Percentiles rank a stretch among this genome's conserved stretches.
Conservation (phyloP, 2,113 vertebrate genomes). For the Oostethus manadensis region DNA sequence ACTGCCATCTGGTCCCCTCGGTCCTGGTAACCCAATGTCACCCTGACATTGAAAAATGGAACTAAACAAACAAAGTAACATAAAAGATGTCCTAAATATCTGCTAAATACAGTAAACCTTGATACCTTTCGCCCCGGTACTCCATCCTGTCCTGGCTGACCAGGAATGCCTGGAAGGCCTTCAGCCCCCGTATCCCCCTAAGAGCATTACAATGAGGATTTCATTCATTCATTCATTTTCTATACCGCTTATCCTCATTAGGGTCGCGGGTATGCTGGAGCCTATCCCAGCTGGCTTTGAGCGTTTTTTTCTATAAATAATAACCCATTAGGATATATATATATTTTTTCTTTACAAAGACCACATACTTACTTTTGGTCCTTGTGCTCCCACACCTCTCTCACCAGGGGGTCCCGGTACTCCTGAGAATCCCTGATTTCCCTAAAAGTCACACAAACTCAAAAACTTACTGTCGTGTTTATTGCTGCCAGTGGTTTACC, state of each 20-base stretch:
- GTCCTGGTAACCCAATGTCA: slow-evolving; percentile 60
- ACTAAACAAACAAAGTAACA: background rate
- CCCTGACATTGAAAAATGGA: slow-evolving; percentile 50
- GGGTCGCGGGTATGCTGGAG: no score
- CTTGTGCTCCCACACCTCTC: slow-evolving; percentile 63
- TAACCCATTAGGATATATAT: background rate
- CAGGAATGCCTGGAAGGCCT: slow-evolving; percentile 58
- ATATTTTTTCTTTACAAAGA: background rate
- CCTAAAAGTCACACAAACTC: slow-evolving; percentile 46
- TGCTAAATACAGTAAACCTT: background rate
- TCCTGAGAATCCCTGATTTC: slow-evolving; percentile 64
- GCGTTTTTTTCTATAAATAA: no score
- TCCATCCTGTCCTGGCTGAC: slow-evolving; percentile 67
- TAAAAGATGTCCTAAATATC: no score
- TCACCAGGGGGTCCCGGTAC: slow-evolving; percentile 61
- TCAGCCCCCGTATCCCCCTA: slow-evolving; percentile 66
- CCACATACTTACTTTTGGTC: slow-evolving; percentile 64
- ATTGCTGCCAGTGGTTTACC: background rate
- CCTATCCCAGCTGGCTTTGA: no score
- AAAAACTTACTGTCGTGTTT: background rate
- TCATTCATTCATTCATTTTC: no score
- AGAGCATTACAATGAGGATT: background rate
- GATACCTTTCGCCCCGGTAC: slow-evolving; percentile 65
- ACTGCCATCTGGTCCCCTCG: slow-evolving; percentile 61
- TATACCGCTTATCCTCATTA: no score